Evolutionary conservation across 2,888 invertebrate genomes (phyloP).

Genomic region (Trisateles emortualis): DNA sequence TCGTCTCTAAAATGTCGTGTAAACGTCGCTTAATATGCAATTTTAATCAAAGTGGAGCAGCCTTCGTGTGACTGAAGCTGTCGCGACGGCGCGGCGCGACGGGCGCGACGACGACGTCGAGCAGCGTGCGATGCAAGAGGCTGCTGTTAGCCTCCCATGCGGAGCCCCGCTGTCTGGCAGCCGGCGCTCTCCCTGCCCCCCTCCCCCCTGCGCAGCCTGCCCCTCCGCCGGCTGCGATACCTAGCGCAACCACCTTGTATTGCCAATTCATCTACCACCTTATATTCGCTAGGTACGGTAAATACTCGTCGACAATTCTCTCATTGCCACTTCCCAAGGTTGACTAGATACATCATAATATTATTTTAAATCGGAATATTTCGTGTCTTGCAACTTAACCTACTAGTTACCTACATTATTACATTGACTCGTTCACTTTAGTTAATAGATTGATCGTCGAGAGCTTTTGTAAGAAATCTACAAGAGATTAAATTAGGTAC

Average conservation of each 20-base stretch:
- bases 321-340: slow-evolving; percentile 62
- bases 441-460: slow-evolving; percentile 15
- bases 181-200: slow-evolving; percentile 57
- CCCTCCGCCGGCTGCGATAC: slow-evolving; percentile 55
- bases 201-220: slow-evolving; percentile 45
- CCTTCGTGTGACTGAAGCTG: slow-evolving; percentile 78
- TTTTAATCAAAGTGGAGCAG: slow-evolving; percentile 80
- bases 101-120: slow-evolving; percentile 67
- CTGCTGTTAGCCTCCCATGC: slow-evolving; percentile 84
- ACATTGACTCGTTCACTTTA: slow-evolving; percentile 25
- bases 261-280: slow-evolving; percentile 74
- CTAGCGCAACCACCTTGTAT: slow-evolving; percentile 76
- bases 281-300: slow-evolving; percentile 55
- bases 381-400: slow-evolving; percentile 34
- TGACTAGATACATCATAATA: slow-evolving; percentile 57
- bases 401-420: slow-evolving; percentile 34
- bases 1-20: slow-evolving; percentile 49
- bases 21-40: slow-evolving; percentile 67
- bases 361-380: slow-evolving; percentile 48
- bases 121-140: slow-evolving; percentile 79
- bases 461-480: slow-evolving; percentile 35
- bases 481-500: slow-evolving; percentile 16
- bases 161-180: slow-evolving; percentile 87
- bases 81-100: slow-evolving; percentile 68
- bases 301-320: slow-evolving; percentile 61